These are phyloP conservation scores for Spheniscus mendiculus DNA, from an alignment of 2,113 vertebrate species.

Conservation along the genomic window DNA sequence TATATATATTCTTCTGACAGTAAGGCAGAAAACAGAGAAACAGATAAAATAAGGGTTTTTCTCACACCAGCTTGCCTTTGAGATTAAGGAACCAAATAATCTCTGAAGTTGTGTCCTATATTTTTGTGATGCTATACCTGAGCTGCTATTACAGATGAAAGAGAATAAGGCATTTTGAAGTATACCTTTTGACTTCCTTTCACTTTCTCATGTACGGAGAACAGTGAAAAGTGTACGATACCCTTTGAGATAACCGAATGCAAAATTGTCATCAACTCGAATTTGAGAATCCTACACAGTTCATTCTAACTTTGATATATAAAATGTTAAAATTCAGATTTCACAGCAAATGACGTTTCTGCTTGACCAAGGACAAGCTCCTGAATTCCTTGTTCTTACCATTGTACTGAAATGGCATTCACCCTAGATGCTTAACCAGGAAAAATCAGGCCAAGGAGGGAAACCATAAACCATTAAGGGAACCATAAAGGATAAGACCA, in stretches of 20 bases:
- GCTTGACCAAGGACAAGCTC: background rate
- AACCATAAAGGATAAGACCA: background rate
- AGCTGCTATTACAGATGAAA: background rate
- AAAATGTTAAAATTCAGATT: background rate
- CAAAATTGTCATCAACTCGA: background rate
- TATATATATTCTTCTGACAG: background rate
- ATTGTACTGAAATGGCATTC: background rate
- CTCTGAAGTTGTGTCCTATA: slow-evolving; percentile 6
- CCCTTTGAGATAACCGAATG: background rate
- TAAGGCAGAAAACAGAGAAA: background rate
- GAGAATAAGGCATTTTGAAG: background rate
- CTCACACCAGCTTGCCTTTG: background rate
- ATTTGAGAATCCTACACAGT: background rate
- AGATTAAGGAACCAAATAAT: slow-evolving; percentile 25
- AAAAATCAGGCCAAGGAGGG: background rate
- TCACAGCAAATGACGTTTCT: background rate
- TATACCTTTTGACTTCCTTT: background rate
- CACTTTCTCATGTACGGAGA: background rate
- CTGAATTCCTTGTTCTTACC: background rate
- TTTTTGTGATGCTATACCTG: background rate
- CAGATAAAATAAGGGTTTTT: background rate
- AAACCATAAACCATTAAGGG: background rate
- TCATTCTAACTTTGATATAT: background rate
- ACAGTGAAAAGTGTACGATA: background rate
- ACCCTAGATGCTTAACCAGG: background rate